phyloP scores from a whole-genome alignment of 2,888 invertebrate genomes.

The Heliconius hortense region DNA sequence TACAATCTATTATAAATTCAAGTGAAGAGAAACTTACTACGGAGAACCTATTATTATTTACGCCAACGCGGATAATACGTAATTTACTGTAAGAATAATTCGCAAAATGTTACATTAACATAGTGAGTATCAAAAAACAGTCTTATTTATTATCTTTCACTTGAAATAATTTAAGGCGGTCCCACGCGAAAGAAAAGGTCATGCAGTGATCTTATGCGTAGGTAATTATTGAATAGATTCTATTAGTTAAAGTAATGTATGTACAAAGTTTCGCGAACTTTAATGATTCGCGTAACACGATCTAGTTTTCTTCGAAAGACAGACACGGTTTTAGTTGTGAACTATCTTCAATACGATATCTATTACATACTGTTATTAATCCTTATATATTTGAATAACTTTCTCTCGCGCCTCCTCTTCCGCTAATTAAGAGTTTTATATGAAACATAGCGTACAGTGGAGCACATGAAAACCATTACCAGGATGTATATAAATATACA shows the following conservation, averaged over 20 bases:
- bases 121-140: conserved; percentile 10
- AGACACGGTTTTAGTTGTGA: not conserved
- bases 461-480: too few relatives aligned
- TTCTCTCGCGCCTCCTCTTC: not conserved
- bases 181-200: conserved; percentile 23
- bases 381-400: not conserved
- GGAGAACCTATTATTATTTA: not conserved
- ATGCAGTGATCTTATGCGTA: not conserved
- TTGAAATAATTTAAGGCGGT: conserved; percentile 17
- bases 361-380: not conserved
- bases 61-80: not conserved
- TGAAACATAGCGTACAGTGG: not conserved
- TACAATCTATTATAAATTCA: not conserved
- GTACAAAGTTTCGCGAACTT: not conserved
- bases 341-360: not conserved
- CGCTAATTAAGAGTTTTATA: not conserved
- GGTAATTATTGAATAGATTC: conserved; percentile 14
- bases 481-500: too few relatives aligned
- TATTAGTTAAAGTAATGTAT: not conserved
- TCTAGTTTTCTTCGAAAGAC: not conserved
- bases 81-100: conserved; percentile 7
- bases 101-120: conserved; percentile 17
- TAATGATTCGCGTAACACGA: conserved; percentile 1
- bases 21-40: not conserved
- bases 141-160: conserved; percentile 8